Base-by-base conservation (phyloP, 2,113 vertebrate genomes). In the Lagopus leucura region DNA sequence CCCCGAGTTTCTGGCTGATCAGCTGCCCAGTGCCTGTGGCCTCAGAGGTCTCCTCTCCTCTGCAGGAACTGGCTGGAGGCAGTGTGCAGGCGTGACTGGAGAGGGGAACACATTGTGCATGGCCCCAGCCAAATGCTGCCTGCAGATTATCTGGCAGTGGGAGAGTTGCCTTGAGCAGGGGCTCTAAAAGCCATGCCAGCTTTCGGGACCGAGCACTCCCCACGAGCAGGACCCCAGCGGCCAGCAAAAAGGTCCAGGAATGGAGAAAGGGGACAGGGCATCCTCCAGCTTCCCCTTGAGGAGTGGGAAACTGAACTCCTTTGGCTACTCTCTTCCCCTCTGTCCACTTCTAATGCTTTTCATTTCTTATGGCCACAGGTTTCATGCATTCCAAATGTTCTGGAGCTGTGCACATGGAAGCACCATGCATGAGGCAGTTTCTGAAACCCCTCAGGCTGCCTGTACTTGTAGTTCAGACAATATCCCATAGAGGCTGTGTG, bases 41-140 rank as follows among this genome's bases (percentile, higher is more conserved):
- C 63, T 66, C 10, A 0, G 10, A 65, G 40, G 5, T 48, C 40
- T 81, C 38, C 22, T 64, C 19, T 86, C 40, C 19, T 80, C 40
- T n/a, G 21, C n/a, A 1, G n/a, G 36, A 86, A 22, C 27, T 57
- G 43, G 13, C 70, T 28, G 54, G 21, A 36, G 40, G 18, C 20
- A 75, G n/a, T 4, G 0, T 1, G 17, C 32, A 64, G 42, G 17
- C 5, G 0, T 0, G 0, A 55, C 16, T 4, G 0, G 70, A 69
- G 30, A 32, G 5, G 11, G 54, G 70, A 82, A 11, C 36, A 79
- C 78, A 61, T 12, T 27, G 42, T 1, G 4, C 28, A 13, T 10
- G 0, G 0, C 25, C 30, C 25, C 1, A 0, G 10, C 19, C 65
- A 34, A 28, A 72, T 4, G 2, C 42, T 43, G 80, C 60, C 64